Evolutionary conservation across 2,888 invertebrate species (phyloP).

Genomic region (Odontocerum albicorne): DNA sequence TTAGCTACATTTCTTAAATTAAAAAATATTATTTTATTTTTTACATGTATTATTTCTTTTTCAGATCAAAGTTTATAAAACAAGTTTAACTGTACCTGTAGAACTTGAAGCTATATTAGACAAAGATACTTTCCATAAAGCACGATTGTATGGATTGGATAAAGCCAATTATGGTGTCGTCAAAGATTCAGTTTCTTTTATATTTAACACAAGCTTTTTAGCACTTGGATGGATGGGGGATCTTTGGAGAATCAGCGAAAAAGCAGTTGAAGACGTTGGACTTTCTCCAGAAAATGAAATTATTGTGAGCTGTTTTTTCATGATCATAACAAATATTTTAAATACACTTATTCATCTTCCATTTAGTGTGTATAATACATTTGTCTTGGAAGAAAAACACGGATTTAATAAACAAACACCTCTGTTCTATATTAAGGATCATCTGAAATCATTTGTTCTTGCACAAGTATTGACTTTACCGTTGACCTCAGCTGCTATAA

Average conservation of each 20-base stretch:
- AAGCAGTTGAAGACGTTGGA: slow-evolving; percentile 56
- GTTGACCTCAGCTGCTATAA: slow-evolving; percentile 76
- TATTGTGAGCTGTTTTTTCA: slow-evolving; percentile 77
- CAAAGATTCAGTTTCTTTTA: slow-evolving; percentile 72
- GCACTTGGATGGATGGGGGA: slow-evolving; percentile 61
- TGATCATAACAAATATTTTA: slow-evolving; percentile 69
- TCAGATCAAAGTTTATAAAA: slow-evolving; percentile 71
- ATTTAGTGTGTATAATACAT: slow-evolving; percentile 84
- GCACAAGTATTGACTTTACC: slow-evolving; percentile 77
- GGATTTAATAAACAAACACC: slow-evolving; percentile 98
- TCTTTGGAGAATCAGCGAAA: slow-evolving; percentile 72
- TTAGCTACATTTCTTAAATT: too few species aligned
- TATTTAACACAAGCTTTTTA: slow-evolving; percentile 70
- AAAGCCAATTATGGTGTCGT: slow-evolving; percentile 78
- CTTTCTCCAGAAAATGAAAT: slow-evolving; percentile 69
- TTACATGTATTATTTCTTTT: slow-evolving; percentile 39
- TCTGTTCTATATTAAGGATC: slow-evolving; percentile 90
- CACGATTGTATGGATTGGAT: slow-evolving; percentile 86
- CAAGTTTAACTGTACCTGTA: slow-evolving; percentile 70
- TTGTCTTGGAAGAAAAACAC: slow-evolving; percentile 92
- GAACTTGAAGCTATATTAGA: slow-evolving; percentile 77
- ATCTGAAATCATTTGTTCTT: slow-evolving; percentile 81
- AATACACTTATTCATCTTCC: slow-evolving; percentile 75
- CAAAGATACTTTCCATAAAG: slow-evolving; percentile 87
- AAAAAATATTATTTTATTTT: too few species aligned